Conservation (phyloP, 2,797 vertebrate genomes). For the Aphelocoma californica region DNA sequence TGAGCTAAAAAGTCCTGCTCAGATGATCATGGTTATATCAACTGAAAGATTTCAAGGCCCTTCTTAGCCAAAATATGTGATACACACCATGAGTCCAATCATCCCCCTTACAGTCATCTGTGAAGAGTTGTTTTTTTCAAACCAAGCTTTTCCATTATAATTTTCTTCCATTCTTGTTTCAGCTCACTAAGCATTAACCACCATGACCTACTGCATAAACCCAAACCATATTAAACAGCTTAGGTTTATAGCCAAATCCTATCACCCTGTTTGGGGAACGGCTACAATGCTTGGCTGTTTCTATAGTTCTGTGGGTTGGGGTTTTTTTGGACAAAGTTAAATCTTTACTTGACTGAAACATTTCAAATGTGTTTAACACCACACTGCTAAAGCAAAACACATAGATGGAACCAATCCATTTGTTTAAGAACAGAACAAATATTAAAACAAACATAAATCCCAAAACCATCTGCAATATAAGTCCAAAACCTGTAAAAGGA, state of each 20-base stretch:
- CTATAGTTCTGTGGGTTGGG: neutral
- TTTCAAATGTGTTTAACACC: neutral
- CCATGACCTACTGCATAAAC: neutral
- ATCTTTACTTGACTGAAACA: neutral
- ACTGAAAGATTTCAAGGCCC: constrained; percentile 15
- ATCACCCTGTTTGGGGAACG: neutral
- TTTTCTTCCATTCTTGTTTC: constrained; percentile 44
- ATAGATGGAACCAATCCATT: neutral
- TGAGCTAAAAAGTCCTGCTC: neutral
- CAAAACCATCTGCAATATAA: neutral
- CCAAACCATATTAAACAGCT: constrained; percentile 23
- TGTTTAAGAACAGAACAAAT: neutral
- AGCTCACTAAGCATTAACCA: constrained; percentile 21
- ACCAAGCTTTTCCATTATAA: neutral
- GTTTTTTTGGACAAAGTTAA: neutral
- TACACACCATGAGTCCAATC: neutral
- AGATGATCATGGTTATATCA: neutral
- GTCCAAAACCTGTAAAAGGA: neutral
- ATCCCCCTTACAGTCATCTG: neutral
- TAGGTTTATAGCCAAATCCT: neutral
- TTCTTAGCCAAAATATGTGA: neutral
- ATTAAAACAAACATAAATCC: neutral
- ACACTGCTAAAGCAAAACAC: neutral
- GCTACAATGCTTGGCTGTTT: neutral
- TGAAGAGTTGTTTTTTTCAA: neutral